Conservation (phyloP, 2,797 vertebrate genomes). For the Ambastaia sidthimunki region DNA sequence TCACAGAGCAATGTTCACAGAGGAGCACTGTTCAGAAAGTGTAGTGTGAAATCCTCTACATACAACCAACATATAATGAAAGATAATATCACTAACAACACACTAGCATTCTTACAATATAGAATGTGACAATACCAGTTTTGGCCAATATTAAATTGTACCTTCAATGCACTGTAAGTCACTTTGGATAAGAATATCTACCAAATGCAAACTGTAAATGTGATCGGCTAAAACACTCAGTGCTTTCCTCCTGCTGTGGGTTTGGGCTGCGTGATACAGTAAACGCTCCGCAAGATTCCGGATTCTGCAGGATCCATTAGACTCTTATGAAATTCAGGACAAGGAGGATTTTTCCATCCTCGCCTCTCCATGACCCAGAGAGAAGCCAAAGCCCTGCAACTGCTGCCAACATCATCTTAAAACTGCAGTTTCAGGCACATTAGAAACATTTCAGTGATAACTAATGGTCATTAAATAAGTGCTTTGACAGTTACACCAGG, state of each 20-base stretch:
- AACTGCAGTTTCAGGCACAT: conserved; percentile 55
- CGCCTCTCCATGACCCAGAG: conserved; percentile 56
- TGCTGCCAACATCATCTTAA: conserved; percentile 49
- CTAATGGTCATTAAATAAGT: neutral
- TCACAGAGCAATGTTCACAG: conserved; percentile 37
- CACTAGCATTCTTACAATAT: neutral
- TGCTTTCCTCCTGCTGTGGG: conserved; percentile 43
- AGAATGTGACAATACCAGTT: neutral
- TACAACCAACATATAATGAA: neutral
- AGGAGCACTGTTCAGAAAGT: conserved; percentile 27
- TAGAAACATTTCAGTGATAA: conserved; percentile 40
- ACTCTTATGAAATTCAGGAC: conserved; percentile 65
- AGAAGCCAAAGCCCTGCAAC: conserved; percentile 41
- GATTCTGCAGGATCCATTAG: conserved; percentile 75
- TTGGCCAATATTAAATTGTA: neutral
- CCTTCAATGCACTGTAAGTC: neutral
- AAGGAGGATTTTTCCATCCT: conserved; percentile 53
- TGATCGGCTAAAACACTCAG: conserved; percentile 1
- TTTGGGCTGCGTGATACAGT: conserved; percentile 55
- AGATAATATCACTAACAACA: neutral
- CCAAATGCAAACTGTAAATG: no score
- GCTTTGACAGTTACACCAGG: neutral
- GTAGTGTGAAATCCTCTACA: neutral
- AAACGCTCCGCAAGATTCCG: conserved; percentile 57
- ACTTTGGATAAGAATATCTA: neutral